Evolutionary conservation across 2,797 vertebrate genomes (phyloP), one percentile per base, ranked within the genome.

Genomic region (Uromys caudimaculatus): DNA sequence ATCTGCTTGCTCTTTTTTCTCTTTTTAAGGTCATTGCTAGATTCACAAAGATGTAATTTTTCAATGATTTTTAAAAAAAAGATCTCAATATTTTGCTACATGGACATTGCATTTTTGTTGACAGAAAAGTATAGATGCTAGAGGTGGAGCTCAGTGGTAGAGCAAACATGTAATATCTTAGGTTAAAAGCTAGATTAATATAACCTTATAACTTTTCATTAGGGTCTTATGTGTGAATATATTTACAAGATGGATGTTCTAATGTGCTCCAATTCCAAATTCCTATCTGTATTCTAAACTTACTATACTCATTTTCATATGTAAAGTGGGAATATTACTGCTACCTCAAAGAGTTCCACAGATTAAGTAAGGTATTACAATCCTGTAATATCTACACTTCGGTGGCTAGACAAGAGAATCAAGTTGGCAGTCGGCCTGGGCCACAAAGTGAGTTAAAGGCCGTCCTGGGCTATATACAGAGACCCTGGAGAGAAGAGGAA

Each of bases 191-290:
- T 69, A 85, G 88, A 44, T 89, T 86, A 83, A 47, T 90, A 60
- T 75, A 90, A 41, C 29, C 38, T 44, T 44, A 44, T 86, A 90
- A 41, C 29, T n/a, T 90, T 86, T 67, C n/a, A 24, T 82, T 47
- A n/a, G 41, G 9, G 47, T 50, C 76, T 93, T 95, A 58, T 38
- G 9, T 71, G 3, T 77, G 41, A 85, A 58, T 73, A 35, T 79
- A 54, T 84, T 95, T 89, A 71, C 79, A 95, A 79, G 93, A 89
- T 78, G 23, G 19, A 73, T 32, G n/a, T 3, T 19, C 16, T 13
- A 41, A 38, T 94, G 52, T 95, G 35, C 56, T 92, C 76, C 89
- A 35, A 77, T 92, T 96, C 77, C 81, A 69, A 87, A 62, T 90
- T 95, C 64, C 79, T n/a, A 10, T 67, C 23, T 64, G 6, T 75